A percentile compares a stretch with the other conserved stretches of the same genome.
Conservation (phyloP, 2,797 vertebrate genomes). For the Crenuchus spilurus region DNA sequence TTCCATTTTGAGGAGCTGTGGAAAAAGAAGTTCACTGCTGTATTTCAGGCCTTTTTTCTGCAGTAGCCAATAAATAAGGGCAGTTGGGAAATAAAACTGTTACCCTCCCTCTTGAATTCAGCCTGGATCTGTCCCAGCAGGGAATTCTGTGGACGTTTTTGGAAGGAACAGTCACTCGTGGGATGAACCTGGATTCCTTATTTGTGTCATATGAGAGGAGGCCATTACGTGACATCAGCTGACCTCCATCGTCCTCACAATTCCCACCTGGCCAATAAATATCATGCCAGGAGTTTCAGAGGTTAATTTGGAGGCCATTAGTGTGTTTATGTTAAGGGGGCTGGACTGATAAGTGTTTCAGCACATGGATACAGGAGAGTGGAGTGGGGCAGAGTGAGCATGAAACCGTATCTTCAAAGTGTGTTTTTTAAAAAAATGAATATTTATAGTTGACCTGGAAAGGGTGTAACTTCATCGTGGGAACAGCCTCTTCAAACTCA, state of each 20-base stretch:
- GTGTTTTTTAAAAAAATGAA: constrained; percentile 54
- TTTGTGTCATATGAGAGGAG: not conserved
- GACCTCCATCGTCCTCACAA: constrained; percentile 62
- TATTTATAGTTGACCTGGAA: constrained; percentile 65
- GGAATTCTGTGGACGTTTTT: constrained; percentile 1
- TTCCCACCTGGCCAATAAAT: constrained; percentile 68
- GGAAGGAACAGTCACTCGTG: not conserved
- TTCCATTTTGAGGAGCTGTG: not conserved
- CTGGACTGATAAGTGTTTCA: constrained; percentile 65
- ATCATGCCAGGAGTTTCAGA: constrained; percentile 51
- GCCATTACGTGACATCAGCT: constrained; percentile 55
- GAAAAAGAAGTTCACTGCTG: not conserved
- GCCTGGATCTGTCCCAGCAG: not conserved
- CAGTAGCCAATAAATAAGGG: constrained; percentile 20
- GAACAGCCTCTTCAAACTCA: constrained; percentile 51
- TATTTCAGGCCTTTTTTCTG: not conserved
- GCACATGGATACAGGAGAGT: constrained; percentile 63
- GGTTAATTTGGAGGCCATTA: constrained; percentile 58
- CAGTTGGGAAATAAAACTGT: not conserved
- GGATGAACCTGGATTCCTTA: constrained; percentile 35
- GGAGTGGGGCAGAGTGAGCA: constrained; percentile 33
- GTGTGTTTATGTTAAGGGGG: constrained; percentile 39
- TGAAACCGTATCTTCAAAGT: constrained; percentile 72
- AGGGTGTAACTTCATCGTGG: constrained; percentile 49
- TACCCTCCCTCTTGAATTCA: not conserved